These are phyloP conservation scores for Dipodomys stephensi DNA, from an alignment of 2,113 vertebrate genomes.

Conservation along the genomic window DNA sequence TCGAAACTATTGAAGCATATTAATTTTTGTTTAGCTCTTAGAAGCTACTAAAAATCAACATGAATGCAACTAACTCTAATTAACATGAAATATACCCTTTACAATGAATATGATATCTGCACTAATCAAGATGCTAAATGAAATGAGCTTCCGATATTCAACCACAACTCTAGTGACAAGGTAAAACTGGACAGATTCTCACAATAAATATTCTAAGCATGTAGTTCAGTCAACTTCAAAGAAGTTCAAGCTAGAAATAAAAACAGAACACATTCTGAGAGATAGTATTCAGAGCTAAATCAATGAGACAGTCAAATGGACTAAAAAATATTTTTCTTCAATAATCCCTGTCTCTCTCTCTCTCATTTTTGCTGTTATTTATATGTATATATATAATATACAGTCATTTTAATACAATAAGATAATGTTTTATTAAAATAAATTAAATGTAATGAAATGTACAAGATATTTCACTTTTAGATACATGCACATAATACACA, in stretches of 20 bases:
- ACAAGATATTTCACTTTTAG: background rate
- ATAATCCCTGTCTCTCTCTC: background rate
- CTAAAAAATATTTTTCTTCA: background rate
- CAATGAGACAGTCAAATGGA: background rate
- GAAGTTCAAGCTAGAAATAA: slow-evolving; percentile 42
- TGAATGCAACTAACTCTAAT: background rate
- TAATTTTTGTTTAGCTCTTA: background rate
- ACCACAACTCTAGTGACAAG: background rate
- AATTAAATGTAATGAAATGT: background rate
- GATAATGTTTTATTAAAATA: too few relatives aligned
- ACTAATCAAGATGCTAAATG: slow-evolving; percentile 4
- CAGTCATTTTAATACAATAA: background rate
- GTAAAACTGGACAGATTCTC: slow-evolving; percentile 43
- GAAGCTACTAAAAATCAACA: slow-evolving; percentile 7
- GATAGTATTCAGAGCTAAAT: background rate
- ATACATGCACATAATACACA: too few relatives aligned
- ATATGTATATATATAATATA: too few relatives aligned
- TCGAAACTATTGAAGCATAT: background rate
- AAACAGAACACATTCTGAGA: slow-evolving; percentile 50
- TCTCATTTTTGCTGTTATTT: background rate
- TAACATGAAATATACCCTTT: background rate
- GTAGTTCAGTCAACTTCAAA: background rate
- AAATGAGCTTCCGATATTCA: background rate
- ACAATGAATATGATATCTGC: background rate
- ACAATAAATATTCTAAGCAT: background rate